A percentile compares a stretch with the other conserved stretches of the same genome.
Conservation (phyloP, 2,888 invertebrate genomes). For the Daptonema setosum region DNA sequence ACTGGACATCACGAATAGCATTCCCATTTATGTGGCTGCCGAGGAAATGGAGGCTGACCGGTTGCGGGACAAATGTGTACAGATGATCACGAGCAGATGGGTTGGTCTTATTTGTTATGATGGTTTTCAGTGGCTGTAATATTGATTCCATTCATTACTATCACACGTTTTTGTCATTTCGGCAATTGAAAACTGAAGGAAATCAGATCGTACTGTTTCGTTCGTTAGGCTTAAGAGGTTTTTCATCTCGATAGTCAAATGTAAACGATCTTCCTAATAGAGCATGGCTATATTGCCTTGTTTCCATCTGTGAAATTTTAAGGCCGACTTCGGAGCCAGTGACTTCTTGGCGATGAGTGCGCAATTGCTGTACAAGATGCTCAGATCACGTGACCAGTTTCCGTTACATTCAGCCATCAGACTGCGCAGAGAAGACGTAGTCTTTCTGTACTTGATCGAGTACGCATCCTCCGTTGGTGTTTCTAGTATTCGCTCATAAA, state of each 20-base stretch:
- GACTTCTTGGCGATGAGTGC: slow-evolving; percentile 86
- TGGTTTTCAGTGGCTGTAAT: not conserved
- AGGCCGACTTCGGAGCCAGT: slow-evolving; percentile 48
- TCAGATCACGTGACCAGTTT: slow-evolving; percentile 52
- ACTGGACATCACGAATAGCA: slow-evolving; percentile 57
- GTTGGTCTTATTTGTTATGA: slow-evolving; percentile 30
- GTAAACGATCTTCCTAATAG: too few relatives aligned
- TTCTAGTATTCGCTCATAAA: too few relatives aligned
- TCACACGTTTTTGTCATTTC: too few relatives aligned
- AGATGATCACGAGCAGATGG: slow-evolving; percentile 78
- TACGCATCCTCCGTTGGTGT: not conserved
- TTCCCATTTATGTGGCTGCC: slow-evolving; percentile 70
- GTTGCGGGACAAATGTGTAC: slow-evolving; percentile 63
- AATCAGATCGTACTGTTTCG: too few relatives aligned
- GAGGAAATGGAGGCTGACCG: slow-evolving; percentile 63
- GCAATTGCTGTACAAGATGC: slow-evolving; percentile 62
- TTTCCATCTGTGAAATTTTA: slow-evolving; percentile 8
- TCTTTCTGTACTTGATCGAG: slow-evolving; percentile 75
- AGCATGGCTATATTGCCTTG: not conserved
- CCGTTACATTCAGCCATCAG: slow-evolving; percentile 72
- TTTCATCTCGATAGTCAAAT: too few relatives aligned
- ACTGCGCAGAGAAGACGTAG: slow-evolving; percentile 69
- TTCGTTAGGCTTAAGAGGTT: too few relatives aligned
- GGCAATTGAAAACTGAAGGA: too few relatives aligned
- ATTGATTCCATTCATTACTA: too few relatives aligned